Conservation (phyloP, 2,113 vertebrate species). For the Pica pica region DNA sequence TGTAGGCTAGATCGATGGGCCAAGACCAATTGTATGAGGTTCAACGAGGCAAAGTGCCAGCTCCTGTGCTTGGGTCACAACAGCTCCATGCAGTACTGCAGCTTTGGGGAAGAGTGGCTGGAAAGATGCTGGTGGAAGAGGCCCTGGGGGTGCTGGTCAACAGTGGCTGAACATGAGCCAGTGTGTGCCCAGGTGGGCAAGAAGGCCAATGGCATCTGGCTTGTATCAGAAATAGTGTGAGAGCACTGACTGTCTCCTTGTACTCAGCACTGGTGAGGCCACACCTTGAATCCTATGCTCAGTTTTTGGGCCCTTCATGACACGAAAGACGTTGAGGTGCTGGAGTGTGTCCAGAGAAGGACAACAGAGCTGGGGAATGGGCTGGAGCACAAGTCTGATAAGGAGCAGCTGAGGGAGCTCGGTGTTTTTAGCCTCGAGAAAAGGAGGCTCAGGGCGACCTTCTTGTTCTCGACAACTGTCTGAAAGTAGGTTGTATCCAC, state of each 20-base stretch:
- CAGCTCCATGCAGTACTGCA: neutral
- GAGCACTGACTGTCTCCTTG: neutral
- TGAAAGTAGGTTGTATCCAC: too few relatives aligned
- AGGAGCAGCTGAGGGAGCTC: neutral
- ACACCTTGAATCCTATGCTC: neutral
- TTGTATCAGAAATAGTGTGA: neutral
- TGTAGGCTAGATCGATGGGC: fast-evolving
- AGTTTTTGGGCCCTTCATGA: neutral
- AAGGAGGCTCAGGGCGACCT: neutral
- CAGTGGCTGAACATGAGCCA: neutral
- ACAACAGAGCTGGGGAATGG: neutral
- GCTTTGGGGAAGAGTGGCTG: too few relatives aligned
- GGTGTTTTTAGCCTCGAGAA: neutral
- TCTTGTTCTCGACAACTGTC: fast-evolving
- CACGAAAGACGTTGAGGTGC: neutral
- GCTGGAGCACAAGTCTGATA: neutral
- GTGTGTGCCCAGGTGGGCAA: neutral
- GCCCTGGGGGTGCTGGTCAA: neutral
- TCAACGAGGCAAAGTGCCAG: neutral
- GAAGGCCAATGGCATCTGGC: neutral
- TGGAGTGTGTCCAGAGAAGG: neutral
- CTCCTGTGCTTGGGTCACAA: neutral
- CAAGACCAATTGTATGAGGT: neutral
- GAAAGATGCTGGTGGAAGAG: neutral
- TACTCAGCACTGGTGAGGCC: neutral